phyloP scores from a whole-genome alignment of 2,797 vertebrate genomes.

The Catharus ustulatus region DNA sequence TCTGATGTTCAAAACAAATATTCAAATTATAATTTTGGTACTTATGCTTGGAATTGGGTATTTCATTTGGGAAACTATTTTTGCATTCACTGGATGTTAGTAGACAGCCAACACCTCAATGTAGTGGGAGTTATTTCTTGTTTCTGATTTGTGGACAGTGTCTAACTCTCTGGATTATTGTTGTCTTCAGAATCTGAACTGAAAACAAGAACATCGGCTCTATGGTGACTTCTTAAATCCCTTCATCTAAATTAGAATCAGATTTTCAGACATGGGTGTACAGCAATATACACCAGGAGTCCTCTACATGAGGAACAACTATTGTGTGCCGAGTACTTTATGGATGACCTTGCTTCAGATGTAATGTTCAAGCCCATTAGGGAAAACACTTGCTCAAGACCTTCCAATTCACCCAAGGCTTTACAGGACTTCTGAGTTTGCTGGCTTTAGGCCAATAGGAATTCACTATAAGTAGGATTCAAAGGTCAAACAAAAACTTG shows the following conservation, averaged over 20 bases:
- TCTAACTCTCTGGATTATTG: not conserved
- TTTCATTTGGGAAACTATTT: not conserved
- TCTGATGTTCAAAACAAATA: not conserved
- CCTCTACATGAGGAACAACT: not conserved
- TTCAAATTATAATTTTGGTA: not conserved
- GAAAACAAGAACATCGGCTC: not conserved
- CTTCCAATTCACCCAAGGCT: not conserved
- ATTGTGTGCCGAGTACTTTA: not conserved
- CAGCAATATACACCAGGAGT: not conserved
- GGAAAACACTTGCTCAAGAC: not conserved
- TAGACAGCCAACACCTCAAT: not conserved
- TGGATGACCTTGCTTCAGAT: not conserved
- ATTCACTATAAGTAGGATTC: not conserved
- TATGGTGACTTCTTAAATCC: not conserved
- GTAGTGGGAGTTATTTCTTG: not conserved
- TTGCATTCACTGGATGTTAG: not conserved
- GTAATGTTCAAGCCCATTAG: not conserved
- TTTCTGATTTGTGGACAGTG: not conserved
- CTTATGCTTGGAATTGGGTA: not conserved
- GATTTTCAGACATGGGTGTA: not conserved
- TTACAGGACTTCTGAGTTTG: not conserved
- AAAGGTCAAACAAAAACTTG: not conserved
- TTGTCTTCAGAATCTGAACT: not conserved
- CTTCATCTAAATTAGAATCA: not conserved
- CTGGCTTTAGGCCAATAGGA: not conserved